A percentile compares a stretch with the other conserved stretches of the same genome.
Conservation (phyloP, 2,888 invertebrate genomes). For the Phalera bucephala region DNA sequence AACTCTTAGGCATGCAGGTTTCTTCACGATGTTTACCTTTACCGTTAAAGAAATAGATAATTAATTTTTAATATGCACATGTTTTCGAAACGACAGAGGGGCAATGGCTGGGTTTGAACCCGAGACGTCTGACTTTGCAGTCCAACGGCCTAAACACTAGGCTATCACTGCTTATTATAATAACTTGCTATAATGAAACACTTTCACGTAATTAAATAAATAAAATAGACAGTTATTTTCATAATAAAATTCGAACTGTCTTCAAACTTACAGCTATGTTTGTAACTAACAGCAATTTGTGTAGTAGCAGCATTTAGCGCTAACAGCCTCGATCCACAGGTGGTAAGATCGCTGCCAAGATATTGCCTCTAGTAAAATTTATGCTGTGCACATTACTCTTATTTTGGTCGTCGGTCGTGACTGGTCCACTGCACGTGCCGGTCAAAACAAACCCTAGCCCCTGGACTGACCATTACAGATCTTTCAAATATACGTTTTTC, state of each 20-base stretch:
- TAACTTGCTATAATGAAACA: too few species aligned
- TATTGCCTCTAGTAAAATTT: constrained; percentile 26
- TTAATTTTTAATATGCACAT: too few species aligned
- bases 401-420: constrained; percentile 51
- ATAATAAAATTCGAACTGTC: background rate
- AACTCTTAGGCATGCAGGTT: too few species aligned
- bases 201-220: too few species aligned
- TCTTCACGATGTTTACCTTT: too few species aligned
- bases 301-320: constrained; percentile 23
- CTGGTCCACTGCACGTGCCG: constrained; percentile 48
- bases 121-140: too few species aligned
- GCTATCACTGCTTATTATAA: too few species aligned
- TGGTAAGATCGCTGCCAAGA: constrained; percentile 29
- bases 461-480: constrained; percentile 28
- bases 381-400: constrained; percentile 27
- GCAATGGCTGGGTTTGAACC: too few species aligned
- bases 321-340: constrained; percentile 22
- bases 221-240: too few species aligned
- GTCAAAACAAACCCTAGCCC: constrained; percentile 50
- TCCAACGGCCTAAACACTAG: too few species aligned
- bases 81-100: too few species aligned
- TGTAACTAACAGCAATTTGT: constrained; percentile 26
- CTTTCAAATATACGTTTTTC: constrained; percentile 16
- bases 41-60: too few species aligned
- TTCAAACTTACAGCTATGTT: constrained; percentile 8